Conservation (phyloP, 2,797 vertebrate genomes). For the Neostethus bicornis region DNA sequence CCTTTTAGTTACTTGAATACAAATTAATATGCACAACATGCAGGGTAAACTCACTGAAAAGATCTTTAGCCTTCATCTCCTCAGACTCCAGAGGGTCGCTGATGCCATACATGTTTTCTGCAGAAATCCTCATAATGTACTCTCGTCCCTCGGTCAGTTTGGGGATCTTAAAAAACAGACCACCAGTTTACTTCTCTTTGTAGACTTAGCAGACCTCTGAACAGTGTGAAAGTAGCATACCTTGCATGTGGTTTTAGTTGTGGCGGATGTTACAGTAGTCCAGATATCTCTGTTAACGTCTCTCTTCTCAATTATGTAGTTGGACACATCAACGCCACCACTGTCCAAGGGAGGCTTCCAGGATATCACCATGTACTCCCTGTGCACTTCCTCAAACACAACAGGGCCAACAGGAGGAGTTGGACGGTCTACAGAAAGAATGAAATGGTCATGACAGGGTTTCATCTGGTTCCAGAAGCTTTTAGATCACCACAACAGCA, state of each 20-base stretch:
- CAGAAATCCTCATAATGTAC: constrained; percentile 92
- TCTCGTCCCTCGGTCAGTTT: constrained; percentile 93
- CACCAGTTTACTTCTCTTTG: not conserved
- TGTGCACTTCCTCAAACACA: constrained; percentile 94
- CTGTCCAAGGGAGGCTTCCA: constrained; percentile 97
- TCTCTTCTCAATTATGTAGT: constrained; percentile 95
- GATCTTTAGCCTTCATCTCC: constrained; percentile 96
- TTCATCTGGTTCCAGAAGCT: not conserved
- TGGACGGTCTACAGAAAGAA: constrained; percentile 87
- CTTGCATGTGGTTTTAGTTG: constrained; percentile 92
- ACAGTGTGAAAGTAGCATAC: constrained; percentile 49
- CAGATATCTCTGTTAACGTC: constrained; percentile 91
- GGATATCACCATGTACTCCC: constrained; percentile 93
- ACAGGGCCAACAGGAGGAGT: constrained; percentile 94
- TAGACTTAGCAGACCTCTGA: not conserved
- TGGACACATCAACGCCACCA: constrained; percentile 91
- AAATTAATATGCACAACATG: too few relatives aligned
- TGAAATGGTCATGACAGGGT: not conserved
- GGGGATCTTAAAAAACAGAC: constrained; percentile 68
- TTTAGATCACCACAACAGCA: too few relatives aligned
- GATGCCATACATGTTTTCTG: constrained; percentile 97
- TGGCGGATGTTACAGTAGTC: constrained; percentile 93
- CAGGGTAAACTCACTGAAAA: constrained; percentile 87
- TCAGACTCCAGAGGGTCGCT: constrained; percentile 95
- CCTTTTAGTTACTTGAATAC: too few relatives aligned